phyloP scores from a whole-genome alignment of 2,113 vertebrate species.

The Pangasianodon hypophthalmus region DNA sequence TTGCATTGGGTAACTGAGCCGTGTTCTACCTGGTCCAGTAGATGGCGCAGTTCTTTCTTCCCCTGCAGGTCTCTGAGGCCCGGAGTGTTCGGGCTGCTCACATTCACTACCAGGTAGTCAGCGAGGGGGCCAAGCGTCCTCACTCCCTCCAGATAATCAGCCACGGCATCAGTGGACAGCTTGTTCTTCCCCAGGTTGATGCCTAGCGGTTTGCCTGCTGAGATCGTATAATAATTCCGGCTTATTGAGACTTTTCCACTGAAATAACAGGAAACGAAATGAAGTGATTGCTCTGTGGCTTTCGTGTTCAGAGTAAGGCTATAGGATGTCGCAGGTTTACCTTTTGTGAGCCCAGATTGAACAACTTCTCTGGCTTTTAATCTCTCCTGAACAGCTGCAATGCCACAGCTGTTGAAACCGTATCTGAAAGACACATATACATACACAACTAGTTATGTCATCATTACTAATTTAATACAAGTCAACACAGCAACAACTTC shows the following conservation, averaged over 20 bases:
- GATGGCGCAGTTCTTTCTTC: constrained; percentile 77
- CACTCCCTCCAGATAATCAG: constrained; percentile 86
- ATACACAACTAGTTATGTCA: not conserved
- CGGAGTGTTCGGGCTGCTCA: constrained; percentile 94
- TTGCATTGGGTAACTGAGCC: not conserved
- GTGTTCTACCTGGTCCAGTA: constrained; percentile 81
- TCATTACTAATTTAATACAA: not conserved
- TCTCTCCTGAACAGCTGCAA: constrained; percentile 74
- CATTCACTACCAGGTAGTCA: constrained; percentile 94
- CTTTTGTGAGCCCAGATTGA: constrained; percentile 78
- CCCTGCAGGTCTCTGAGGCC: constrained; percentile 88
- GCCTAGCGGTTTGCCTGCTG: constrained; percentile 89
- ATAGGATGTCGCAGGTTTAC: constrained; percentile 61
- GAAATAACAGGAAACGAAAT: not conserved
- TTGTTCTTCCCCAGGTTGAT: constrained; percentile 98
- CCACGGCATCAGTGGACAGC: constrained; percentile 78
- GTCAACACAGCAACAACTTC: not conserved
- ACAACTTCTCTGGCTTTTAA: constrained; percentile 74
- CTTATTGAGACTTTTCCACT: not conserved
- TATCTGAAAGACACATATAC: constrained; percentile 74
- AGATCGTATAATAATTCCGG: not conserved
- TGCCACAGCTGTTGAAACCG: constrained; percentile 94
- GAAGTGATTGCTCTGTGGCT: not conserved
- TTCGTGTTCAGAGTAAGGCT: not conserved
- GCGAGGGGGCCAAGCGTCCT: constrained; percentile 84